Evolutionary conservation across 2,113 vertebrate genomes (phyloP).

Genomic region (Thinocorus orbignyianus): DNA sequence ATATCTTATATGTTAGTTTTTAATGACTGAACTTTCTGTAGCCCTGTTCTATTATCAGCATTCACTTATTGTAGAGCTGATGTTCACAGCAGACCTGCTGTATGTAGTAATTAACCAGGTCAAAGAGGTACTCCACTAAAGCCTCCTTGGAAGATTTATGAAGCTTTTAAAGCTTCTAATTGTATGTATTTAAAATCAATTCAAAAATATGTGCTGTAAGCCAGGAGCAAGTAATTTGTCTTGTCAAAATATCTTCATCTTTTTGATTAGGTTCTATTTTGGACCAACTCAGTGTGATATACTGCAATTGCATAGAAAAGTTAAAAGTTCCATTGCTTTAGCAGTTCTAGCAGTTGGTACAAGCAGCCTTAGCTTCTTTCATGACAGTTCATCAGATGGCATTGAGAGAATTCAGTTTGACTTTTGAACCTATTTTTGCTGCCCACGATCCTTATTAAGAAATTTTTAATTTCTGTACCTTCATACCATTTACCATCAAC

Average conservation of each 20-base stretch:
- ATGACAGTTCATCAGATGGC: background rate
- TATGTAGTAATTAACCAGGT: background rate
- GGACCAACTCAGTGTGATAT: too few relatives aligned
- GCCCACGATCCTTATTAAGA: background rate
- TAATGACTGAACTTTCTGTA: background rate
- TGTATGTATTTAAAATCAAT: background rate
- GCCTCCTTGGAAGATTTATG: background rate
- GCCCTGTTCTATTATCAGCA: background rate
- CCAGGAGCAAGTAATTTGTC: background rate
- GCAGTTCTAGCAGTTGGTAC: background rate
- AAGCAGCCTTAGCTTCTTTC: background rate
- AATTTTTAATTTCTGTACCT: too few relatives aligned
- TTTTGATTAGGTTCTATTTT: background rate
- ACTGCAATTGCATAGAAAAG: too few relatives aligned
- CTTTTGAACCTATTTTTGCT: background rate
- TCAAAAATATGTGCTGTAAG: background rate
- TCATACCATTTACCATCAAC: too few relatives aligned
- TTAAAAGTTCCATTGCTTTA: background rate
- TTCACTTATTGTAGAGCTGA: background rate
- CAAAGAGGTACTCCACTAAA: background rate
- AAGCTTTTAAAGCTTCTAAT: background rate
- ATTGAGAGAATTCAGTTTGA: background rate
- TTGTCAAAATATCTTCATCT: background rate
- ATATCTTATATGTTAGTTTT: rapidly evolving
- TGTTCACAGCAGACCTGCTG: background rate